Conservation (phyloP, 2,797 vertebrate genomes). For the Silurus lanzhouensis region DNA sequence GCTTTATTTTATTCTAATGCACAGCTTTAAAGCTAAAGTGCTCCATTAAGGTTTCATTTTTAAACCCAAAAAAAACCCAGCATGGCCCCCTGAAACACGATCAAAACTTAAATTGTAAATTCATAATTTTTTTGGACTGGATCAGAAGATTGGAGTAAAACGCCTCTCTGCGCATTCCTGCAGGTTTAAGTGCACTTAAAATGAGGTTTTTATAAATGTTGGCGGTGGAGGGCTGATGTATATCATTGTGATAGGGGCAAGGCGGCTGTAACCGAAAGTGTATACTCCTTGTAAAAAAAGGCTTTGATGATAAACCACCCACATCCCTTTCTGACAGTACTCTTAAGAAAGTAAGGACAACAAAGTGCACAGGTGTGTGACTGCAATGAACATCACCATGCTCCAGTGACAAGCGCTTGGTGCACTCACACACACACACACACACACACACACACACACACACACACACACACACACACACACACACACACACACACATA, state of each 20-base stretch:
- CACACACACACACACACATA: not conserved
- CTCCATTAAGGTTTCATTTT: constrained; percentile 33
- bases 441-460: not conserved
- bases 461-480: not conserved
- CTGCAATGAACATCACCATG: constrained; percentile 8
- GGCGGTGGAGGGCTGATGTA: constrained; percentile 30
- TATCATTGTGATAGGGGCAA: constrained; percentile 43
- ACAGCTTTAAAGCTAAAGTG: constrained; percentile 26
- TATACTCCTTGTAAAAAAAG: constrained; percentile 47
- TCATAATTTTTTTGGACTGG: constrained; percentile 31
- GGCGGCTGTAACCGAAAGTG: constrained; percentile 43
- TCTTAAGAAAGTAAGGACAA: constrained; percentile 32
- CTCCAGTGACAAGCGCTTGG: not conserved
- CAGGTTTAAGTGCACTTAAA: constrained; percentile 42
- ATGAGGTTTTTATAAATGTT: constrained; percentile 40
- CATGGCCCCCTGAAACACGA: constrained; percentile 31
- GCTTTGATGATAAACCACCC: constrained; percentile 56
- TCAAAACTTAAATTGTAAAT: constrained; percentile 46
- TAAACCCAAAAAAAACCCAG: not conserved
- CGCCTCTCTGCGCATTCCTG: constrained; percentile 30
- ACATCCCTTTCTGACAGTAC: constrained; percentile 37
- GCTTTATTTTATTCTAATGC: constrained; percentile 24
- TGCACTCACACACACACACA: not conserved
- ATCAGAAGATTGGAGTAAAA: constrained; percentile 16
- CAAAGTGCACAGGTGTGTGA: constrained; percentile 49